phyloP scores from a whole-genome alignment of 2,113 vertebrate genomes.

The Thamnophis sirtalis region DNA sequence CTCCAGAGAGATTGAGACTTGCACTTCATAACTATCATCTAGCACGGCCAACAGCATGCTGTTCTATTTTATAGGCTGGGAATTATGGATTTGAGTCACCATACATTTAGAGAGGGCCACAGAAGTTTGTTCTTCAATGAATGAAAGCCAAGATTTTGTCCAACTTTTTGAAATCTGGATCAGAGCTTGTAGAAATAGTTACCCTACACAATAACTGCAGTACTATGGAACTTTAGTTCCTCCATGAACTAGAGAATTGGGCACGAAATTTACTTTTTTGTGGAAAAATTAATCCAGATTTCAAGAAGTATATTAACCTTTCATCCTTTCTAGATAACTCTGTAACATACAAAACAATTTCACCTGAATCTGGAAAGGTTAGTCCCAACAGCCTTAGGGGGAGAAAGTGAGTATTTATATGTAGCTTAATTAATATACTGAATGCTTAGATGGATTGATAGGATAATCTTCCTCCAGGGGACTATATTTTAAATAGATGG shows the following conservation, averaged over 20 bases:
- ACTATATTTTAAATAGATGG: not conserved
- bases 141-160: not conserved
- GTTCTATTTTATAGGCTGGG: not conserved
- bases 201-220: not conserved
- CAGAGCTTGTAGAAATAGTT: not conserved
- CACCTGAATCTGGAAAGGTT: conserved; percentile 34
- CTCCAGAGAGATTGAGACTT: not conserved
- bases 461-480: not conserved
- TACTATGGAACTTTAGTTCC: not conserved
- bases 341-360: conserved; percentile 22
- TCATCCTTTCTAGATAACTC: not conserved
- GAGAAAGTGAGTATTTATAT: conserved; percentile 15
- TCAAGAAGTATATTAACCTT: not conserved
- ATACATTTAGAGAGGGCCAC: not conserved
- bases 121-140: not conserved
- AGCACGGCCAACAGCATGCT: not conserved
- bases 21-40: not conserved
- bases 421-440: not conserved
- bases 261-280: not conserved
- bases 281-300: not conserved
- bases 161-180: not conserved
- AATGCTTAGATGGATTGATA: not conserved
- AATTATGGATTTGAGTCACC: not conserved
- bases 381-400: conserved; percentile 39
- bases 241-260: not conserved